Evolutionary conservation across 1,140 invertebrate genomes (phyloP).

Genomic region (Globodera ellingtonae): DNA sequence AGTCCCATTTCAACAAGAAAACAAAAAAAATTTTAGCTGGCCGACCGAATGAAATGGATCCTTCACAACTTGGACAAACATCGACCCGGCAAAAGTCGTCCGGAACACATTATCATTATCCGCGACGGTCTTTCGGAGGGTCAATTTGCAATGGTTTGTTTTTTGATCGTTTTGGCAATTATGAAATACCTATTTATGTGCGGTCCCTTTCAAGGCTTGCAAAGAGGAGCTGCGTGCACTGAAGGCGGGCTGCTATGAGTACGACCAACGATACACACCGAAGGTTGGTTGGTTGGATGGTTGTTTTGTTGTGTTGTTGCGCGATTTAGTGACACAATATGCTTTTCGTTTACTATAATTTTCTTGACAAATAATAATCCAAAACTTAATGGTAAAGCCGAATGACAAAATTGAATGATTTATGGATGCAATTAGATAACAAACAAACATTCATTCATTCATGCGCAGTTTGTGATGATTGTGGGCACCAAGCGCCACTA

Average conservation of each 20-base stretch:
- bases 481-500: conserved; percentile 30
- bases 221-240: conserved; percentile 27
- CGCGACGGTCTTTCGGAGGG: conserved; percentile 36
- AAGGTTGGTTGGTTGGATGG: background rate
- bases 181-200: background rate
- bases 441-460: no score
- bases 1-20: background rate
- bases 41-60: conserved; percentile 17
- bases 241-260: conserved; percentile 10
- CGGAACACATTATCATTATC: conserved; percentile 28
- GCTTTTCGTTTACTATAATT: no score
- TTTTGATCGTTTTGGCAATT: background rate
- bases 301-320: no score
- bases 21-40: background rate
- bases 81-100: conserved; percentile 9
- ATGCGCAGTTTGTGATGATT: conserved; percentile 18
- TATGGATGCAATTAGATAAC: no score
- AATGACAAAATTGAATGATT: no score
- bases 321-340: no score
- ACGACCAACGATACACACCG: conserved; percentile 6
- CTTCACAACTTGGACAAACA: conserved; percentile 23
- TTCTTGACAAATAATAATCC: no score
- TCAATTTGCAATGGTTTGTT: conserved; percentile 32
- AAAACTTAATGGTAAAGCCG: no score
- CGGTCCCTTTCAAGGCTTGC: conserved; percentile 5